phyloP scores from a whole-genome alignment of 2,888 invertebrate species.

The Scrobipalpa atriplicella region DNA sequence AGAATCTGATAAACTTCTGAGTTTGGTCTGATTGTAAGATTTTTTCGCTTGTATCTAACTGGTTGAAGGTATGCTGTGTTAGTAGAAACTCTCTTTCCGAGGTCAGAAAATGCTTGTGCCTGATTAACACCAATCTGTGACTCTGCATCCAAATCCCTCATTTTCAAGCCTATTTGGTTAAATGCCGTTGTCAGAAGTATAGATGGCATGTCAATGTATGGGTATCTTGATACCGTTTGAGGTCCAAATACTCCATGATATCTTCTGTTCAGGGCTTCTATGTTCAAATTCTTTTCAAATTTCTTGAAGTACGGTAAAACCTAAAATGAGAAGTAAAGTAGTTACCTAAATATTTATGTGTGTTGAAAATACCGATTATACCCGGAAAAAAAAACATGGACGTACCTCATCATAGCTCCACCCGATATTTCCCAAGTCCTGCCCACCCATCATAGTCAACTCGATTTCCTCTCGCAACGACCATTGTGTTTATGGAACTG shows the following conservation, averaged over 20 bases:
- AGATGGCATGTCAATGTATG: conserved; percentile 82
- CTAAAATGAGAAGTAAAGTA: conserved; percentile 41
- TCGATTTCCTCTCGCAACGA: conserved; percentile 81
- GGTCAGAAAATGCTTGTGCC: conserved; percentile 78
- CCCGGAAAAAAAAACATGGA: not conserved
- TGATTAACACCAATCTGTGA: conserved; percentile 81
- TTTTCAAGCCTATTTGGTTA: conserved; percentile 80
- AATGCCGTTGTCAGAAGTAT: conserved; percentile 80
- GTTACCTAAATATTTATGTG: not conserved
- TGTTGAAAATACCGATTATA: not conserved
- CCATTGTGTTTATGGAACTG: conserved; percentile 85
- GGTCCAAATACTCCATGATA: conserved; percentile 84
- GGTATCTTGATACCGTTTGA: conserved; percentile 82
- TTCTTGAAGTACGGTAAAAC: conserved; percentile 86
- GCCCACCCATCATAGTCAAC: conserved; percentile 86
- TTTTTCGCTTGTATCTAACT: conserved; percentile 77
- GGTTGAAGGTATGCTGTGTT: conserved; percentile 86
- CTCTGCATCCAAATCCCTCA: conserved; percentile 78
- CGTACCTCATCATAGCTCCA: conserved; percentile 83
- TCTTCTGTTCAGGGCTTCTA: conserved; percentile 68
- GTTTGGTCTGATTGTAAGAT: conserved; percentile 74
- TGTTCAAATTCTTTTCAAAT: conserved; percentile 83
- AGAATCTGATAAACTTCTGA: conserved; percentile 81
- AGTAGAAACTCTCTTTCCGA: conserved; percentile 84
- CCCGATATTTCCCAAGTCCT: conserved; percentile 79